Conservation (phyloP, 2,888 invertebrate species). For the Drosophila antonietae region DNA sequence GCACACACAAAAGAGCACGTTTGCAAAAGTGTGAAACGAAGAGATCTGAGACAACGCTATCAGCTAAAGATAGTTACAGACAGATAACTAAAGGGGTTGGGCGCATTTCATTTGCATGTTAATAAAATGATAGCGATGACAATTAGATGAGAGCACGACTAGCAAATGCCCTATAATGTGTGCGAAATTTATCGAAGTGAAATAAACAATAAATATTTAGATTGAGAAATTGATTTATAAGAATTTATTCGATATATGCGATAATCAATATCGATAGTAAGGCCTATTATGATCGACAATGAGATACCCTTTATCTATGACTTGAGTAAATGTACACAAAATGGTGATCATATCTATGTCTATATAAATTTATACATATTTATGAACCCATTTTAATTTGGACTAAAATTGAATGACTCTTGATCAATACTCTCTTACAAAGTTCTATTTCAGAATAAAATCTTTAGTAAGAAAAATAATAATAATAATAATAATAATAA, state of each 20-base stretch:
- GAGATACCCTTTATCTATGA: background rate
- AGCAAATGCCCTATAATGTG: background rate
- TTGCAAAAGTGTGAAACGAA: constrained; percentile 22
- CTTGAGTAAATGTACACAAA: too few relatives aligned
- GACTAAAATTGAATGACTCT: background rate
- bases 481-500: background rate
- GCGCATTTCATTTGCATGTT: constrained; percentile 44
- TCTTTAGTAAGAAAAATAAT: too few relatives aligned
- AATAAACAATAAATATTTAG: background rate
- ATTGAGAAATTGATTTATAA: background rate
- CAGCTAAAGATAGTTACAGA: constrained; percentile 39
- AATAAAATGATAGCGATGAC: constrained; percentile 25
- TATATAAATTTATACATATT: background rate
- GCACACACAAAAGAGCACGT: constrained; percentile 18
- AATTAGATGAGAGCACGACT: background rate
- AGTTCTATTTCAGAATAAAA: background rate
- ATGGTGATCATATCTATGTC: too few relatives aligned
- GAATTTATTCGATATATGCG: background rate
- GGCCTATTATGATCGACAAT: background rate
- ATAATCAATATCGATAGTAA: background rate
- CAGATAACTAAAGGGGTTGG: constrained; percentile 48
- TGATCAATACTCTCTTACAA: background rate
- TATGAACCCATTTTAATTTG: background rate
- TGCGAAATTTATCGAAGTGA: background rate
- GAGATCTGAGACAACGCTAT: constrained; percentile 45